These are phyloP conservation scores for Diaprepes abbreviatus DNA, from an alignment of 2,888 invertebrate species.

Conservation along the genomic window DNA sequence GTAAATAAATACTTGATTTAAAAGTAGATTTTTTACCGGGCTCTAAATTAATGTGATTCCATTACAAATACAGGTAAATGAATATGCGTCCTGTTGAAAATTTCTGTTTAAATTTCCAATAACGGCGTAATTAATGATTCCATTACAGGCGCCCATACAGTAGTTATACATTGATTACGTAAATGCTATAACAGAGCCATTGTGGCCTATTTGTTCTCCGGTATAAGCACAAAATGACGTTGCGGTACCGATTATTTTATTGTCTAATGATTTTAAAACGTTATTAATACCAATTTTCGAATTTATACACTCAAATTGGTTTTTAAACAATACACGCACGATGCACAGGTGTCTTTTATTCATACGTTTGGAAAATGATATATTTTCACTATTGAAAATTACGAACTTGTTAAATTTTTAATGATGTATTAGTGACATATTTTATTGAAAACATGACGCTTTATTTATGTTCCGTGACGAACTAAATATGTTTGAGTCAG, in stretches of 20 bases:
- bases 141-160: slow-evolving; percentile 11
- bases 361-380: not conserved
- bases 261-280: slow-evolving; percentile 25
- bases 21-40: too few relatives aligned
- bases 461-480: too few relatives aligned
- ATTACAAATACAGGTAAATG: slow-evolving; percentile 6
- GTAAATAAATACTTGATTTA: too few relatives aligned
- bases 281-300: slow-evolving; percentile 16
- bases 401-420: not conserved
- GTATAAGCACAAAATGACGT: slow-evolving; percentile 21
- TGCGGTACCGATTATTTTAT: slow-evolving; percentile 19
- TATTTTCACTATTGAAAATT: slow-evolving; percentile 2
- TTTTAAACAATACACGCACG: slow-evolving; percentile 10
- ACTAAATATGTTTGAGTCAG: too few relatives aligned
- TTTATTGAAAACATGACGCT: slow-evolving; percentile 3
- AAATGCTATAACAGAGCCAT: slow-evolving; percentile 26
- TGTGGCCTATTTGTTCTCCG: slow-evolving; percentile 18
- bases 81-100: slow-evolving; percentile 9
- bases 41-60: not conserved
- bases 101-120: slow-evolving; percentile 23
- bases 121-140: slow-evolving; percentile 19
- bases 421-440: not conserved
- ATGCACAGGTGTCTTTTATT: slow-evolving; percentile 12
- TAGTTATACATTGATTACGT: slow-evolving; percentile 22
- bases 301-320: slow-evolving; percentile 23